Conservation (phyloP, 2,888 invertebrate genomes). For the Phortica okadai region DNA sequence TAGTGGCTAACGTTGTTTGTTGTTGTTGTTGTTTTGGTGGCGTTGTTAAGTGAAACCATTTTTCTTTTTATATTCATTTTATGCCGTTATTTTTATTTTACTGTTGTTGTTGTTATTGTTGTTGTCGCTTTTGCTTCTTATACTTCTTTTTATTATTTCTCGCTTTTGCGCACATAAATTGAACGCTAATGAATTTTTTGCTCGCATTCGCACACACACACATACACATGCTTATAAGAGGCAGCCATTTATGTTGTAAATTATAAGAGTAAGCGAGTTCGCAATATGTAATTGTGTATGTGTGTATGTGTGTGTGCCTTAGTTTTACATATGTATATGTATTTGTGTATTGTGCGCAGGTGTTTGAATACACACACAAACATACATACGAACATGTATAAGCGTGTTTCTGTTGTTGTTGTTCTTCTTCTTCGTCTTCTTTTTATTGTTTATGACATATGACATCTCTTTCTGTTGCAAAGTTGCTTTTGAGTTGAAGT, state of each 20-base stretch:
- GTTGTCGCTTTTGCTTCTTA: slow-evolving; percentile 16
- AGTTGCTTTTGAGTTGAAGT: slow-evolving; percentile 22
- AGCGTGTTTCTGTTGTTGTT: neutral
- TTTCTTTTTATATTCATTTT: slow-evolving; percentile 40
- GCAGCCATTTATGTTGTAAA: neutral
- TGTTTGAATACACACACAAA: slow-evolving; percentile 23
- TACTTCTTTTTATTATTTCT: slow-evolving; percentile 64
- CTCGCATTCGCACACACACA: slow-evolving; percentile 60
- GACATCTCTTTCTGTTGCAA: slow-evolving; percentile 30
- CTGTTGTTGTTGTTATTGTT: slow-evolving; percentile 7
- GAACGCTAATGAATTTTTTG: slow-evolving; percentile 66
- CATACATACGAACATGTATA: slow-evolving; percentile 48
- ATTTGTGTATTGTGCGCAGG: slow-evolving; percentile 3
- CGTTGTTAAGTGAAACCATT: slow-evolving; percentile 73
- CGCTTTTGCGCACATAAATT: slow-evolving; percentile 67
- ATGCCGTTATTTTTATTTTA: neutral
- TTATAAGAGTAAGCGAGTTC: neutral
- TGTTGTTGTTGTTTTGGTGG: slow-evolving; percentile 54
- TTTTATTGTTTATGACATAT: slow-evolving; percentile 26
- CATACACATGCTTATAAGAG: slow-evolving; percentile 25
- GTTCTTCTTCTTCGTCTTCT: neutral
- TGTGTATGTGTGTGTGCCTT: neutral
- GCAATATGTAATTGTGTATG: slow-evolving; percentile 30
- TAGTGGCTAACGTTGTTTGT: slow-evolving; percentile 4
- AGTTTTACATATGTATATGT: slow-evolving; percentile 27